Percentiles rank a stretch among this genome's conserved stretches.
phyloP scores from a whole-genome alignment of 2,113 vertebrate species.

The Carettochelys insculpta region DNA sequence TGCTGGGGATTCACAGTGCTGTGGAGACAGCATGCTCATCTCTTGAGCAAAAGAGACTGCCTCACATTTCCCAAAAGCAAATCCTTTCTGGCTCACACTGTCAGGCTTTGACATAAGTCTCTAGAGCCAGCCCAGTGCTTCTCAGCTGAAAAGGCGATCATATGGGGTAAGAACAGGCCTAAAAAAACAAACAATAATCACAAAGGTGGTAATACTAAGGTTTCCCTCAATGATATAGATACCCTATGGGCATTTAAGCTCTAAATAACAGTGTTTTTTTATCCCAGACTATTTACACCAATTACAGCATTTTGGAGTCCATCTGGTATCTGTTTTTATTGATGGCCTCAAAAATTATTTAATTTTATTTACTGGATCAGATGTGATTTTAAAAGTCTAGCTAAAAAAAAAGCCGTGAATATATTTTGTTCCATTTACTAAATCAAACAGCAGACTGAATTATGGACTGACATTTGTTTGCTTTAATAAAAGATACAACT shows the following conservation, averaged over 20 bases:
- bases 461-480: background rate
- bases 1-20: background rate
- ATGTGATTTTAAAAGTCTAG: background rate
- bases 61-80: background rate
- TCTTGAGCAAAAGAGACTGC: background rate
- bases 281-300: constrained; percentile 6
- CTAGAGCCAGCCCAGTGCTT: background rate
- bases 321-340: constrained; percentile 54
- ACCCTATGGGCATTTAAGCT: background rate
- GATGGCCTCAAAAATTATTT: constrained; percentile 20
- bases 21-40: background rate
- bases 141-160: accelerated
- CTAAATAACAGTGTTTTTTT: background rate
- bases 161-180: background rate
- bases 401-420: background rate
- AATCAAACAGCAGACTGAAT: background rate
- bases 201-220: background rate
- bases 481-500: constrained; percentile 23
- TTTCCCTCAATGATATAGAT: background rate
- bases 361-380: constrained; percentile 40
- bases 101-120: background rate
- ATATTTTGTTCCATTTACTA: background rate
- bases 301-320: constrained; percentile 28
- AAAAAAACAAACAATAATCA: background rate
- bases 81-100: background rate